phyloP scores from a whole-genome alignment of 2,888 invertebrate species.

The Euphydryas editha region DNA sequence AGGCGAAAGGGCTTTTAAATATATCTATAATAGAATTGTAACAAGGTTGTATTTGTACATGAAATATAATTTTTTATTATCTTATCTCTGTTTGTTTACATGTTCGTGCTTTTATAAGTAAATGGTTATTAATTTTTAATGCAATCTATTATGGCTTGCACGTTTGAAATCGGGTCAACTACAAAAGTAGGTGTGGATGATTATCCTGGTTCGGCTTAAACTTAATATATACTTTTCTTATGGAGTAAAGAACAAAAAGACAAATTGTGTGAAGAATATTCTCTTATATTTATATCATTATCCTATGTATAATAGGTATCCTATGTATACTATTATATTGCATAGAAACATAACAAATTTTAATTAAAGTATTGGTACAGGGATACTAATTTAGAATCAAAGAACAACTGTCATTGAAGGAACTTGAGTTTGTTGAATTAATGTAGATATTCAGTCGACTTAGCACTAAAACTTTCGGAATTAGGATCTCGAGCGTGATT shows the following conservation, averaged over 20 bases:
- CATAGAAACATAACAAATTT: neutral
- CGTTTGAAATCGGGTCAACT: no score
- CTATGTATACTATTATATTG: no score
- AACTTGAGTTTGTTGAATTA: slow-evolving; percentile 29
- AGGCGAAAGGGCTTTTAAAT: slow-evolving; percentile 4
- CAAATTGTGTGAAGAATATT: no score
- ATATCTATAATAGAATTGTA: slow-evolving; percentile 1
- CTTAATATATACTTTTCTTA: no score
- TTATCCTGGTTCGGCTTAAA: no score
- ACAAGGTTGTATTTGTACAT: neutral
- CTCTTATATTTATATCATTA: no score
- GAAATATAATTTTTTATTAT: neutral
- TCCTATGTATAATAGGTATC: no score
- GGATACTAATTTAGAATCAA: neutral
- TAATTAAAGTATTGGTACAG: neutral
- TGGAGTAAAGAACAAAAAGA: no score
- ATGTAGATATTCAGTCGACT: slow-evolving; percentile 39
- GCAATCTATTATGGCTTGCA: no score
- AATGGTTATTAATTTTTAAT: no score
- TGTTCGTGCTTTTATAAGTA: neutral
- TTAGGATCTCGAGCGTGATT: slow-evolving; percentile 32
- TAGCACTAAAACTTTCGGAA: slow-evolving; percentile 35
- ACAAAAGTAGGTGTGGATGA: no score
- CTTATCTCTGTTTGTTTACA: neutral
- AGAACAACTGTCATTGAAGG: slow-evolving; percentile 31